A percentile compares a stretch with the other conserved stretches of the same genome.
phyloP scores from a whole-genome alignment of 2,888 invertebrate species.

The Lithophane leautieri region DNA sequence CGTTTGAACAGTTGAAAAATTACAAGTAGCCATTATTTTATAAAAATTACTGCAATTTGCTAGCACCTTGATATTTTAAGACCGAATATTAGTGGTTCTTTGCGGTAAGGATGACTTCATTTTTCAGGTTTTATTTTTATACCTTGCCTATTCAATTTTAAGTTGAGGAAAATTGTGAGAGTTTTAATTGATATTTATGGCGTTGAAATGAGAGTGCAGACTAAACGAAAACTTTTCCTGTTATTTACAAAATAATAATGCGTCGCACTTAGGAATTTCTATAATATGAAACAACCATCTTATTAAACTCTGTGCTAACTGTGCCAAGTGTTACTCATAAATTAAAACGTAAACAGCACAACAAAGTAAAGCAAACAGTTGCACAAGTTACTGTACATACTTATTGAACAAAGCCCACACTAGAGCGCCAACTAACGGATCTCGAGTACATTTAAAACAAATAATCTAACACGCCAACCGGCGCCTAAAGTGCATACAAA shows the following conservation, averaged over 20 bases:
- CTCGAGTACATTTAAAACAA: constrained; percentile 61
- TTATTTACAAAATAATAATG: background rate
- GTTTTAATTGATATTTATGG: background rate
- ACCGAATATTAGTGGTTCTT: constrained; percentile 57
- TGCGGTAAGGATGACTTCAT: constrained; percentile 37
- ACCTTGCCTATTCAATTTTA: background rate
- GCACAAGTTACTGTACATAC: constrained; percentile 36
- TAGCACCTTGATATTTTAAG: constrained; percentile 74
- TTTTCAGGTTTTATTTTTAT: constrained; percentile 11
- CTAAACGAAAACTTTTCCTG: background rate
- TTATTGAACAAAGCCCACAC: constrained; percentile 45
- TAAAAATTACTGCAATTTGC: constrained; percentile 73
- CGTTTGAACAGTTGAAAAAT: constrained; percentile 71
- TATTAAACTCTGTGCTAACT: constrained; percentile 3
- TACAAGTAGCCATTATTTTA: constrained; percentile 68
- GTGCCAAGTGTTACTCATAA: constrained; percentile 40
- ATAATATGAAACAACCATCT: background rate
- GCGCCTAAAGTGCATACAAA: constrained; percentile 73
- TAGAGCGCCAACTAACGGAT: constrained; percentile 62
- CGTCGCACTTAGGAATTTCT: background rate
- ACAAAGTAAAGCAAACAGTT: constrained; percentile 46
- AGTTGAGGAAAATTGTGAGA: constrained; percentile 7
- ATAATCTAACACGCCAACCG: constrained; percentile 68
- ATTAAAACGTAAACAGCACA: constrained; percentile 32
- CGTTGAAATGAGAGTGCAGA: background rate